Evolutionary conservation across 2,113 vertebrate species (phyloP), one percentile per base, ranked within the genome.

Genomic region (Tauraco erythrolophus): DNA sequence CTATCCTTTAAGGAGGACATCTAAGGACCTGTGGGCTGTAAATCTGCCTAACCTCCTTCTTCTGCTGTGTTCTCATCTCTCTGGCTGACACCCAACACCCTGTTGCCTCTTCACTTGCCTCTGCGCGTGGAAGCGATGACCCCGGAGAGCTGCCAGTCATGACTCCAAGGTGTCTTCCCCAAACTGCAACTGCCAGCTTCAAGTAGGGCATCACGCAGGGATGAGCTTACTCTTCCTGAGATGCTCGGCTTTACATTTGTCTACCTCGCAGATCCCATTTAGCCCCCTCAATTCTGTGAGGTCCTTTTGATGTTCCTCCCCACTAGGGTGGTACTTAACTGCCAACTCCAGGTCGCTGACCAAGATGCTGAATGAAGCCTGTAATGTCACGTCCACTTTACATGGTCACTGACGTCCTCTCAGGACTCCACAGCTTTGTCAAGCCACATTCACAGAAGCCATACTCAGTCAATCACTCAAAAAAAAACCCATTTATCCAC

Each of bases 381-480:
- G 9, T 4, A 3, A 10, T 4, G 25, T 6, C 77, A 37, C 0
- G 8, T 25, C 33, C 7, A 2, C 65, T 50, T 54, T 3, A 8
- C 3, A 0, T 1, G 7, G 50, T 1, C 51, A 17, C 14, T 23
- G 43, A 61, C 70, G 75, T 51, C n/a, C 14, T 53, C 46, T 33
- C 70, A 35, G 45, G 51, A 27, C 30, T 24, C 50, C 25, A 56
- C 58, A 80, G 43, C 84, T 56, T 45, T 48, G 58, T 27, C 58
- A 39, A 70, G 35, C 30, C 78, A 68, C 37, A 61, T 7, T 16
- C 33, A 30, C n/a, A 45, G 27, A 48, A 82, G 3, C n/a, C 75
- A 62, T 7, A 9, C 24, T 72, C 35, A 4, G 1, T 35, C 19
- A 4, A 1, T 35, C 19, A 7, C 5, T 22, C 39, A 27, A 56